Evolutionary conservation across 2,888 invertebrate genomes (phyloP).

Genomic region (Stenchaetothrips biformis): DNA sequence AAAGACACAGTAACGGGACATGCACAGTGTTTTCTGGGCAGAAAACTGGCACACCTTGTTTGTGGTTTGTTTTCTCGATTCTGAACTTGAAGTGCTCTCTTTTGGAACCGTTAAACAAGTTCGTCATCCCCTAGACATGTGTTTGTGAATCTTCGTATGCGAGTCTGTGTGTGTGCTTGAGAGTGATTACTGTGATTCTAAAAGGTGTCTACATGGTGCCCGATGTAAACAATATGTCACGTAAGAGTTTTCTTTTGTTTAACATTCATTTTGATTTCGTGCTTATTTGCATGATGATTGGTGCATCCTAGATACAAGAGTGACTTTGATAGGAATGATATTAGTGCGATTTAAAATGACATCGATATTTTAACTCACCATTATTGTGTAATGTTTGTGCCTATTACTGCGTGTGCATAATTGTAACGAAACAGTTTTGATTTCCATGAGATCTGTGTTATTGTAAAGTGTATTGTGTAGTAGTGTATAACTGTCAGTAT

Average conservation of each 20-base stretch:
- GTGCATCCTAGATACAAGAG: not conserved
- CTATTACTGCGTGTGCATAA: conserved; percentile 6
- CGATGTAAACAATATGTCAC: not conserved
- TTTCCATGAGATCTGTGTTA: not conserved
- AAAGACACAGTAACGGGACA: not conserved
- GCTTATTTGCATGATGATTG: not conserved
- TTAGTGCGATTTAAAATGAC: not conserved
- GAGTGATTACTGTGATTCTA: not conserved
- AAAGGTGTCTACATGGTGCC: not conserved
- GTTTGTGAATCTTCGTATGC: too few relatives aligned
- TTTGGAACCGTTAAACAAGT: too few relatives aligned
- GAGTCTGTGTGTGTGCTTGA: too few relatives aligned
- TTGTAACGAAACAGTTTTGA: conserved; percentile 8
- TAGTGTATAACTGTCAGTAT: conserved; percentile 2
- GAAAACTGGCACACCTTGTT: too few relatives aligned
- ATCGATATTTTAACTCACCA: conserved; percentile 19
- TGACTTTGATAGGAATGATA: not conserved
- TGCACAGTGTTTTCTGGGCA: too few relatives aligned
- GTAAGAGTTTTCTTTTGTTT: not conserved
- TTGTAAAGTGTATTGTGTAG: not conserved
- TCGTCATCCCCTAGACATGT: too few relatives aligned
- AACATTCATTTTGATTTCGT: not conserved
- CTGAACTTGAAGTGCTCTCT: too few relatives aligned
- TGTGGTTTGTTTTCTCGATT: too few relatives aligned
- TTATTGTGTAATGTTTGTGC: conserved; percentile 14